Percentiles rank a stretch among this genome's conserved stretches.
Conservation (phyloP, 2,888 invertebrate species). For the Campoplex capitator region DNA sequence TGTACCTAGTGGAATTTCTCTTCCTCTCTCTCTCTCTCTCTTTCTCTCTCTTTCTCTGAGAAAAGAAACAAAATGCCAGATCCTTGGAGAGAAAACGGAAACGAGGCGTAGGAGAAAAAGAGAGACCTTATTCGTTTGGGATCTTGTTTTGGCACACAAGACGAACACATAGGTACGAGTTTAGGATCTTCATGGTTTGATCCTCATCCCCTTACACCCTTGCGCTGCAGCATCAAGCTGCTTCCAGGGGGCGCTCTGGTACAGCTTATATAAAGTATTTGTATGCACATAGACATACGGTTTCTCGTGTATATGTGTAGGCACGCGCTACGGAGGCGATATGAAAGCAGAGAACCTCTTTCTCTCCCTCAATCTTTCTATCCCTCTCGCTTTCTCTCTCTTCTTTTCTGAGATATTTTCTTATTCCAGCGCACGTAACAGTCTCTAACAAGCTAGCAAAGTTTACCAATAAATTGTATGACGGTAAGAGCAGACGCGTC, state of each 20-base stretch:
- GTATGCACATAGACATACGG: not conserved
- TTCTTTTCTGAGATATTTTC: constrained; percentile 79
- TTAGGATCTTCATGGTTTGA: constrained; percentile 38
- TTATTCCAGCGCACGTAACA: constrained; percentile 84
- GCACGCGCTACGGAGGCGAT: constrained; percentile 35
- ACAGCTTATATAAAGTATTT: not conserved
- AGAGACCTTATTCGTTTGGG: constrained; percentile 51
- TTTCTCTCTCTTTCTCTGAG: constrained; percentile 24
- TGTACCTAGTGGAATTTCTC: constrained; percentile 74
- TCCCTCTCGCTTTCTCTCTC: constrained; percentile 65
- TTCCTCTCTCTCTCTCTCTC: constrained; percentile 22
- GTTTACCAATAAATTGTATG: constrained; percentile 85
- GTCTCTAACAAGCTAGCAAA: constrained; percentile 84
- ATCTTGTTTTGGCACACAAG: constrained; percentile 48
- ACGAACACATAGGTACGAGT: constrained; percentile 42
- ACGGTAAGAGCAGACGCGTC: constrained; percentile 74
- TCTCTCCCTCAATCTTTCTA: constrained; percentile 9
- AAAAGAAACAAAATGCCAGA: constrained; percentile 54
- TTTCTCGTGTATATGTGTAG: constrained; percentile 17
- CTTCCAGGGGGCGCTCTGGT: constrained; percentile 30
- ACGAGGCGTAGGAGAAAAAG: constrained; percentile 57
- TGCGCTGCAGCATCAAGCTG: constrained; percentile 21
- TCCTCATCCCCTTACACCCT: not conserved
- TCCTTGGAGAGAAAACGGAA: constrained; percentile 64
- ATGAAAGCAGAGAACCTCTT: constrained; percentile 31